Base-by-base conservation (phyloP, 2,888 invertebrate species). In the Octonoba sinensis region DNA sequence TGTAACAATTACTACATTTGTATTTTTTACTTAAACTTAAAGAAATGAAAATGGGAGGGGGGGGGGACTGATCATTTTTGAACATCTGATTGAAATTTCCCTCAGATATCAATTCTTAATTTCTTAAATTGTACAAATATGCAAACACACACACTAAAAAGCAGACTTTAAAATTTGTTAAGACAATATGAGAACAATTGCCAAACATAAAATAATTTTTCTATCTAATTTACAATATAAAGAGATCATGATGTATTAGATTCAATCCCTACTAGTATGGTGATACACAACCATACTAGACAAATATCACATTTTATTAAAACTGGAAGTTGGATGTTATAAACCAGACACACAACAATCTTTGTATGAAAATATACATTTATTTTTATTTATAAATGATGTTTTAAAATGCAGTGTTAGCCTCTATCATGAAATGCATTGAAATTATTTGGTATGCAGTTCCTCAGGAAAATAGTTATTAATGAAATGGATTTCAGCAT, bases 361-460 rank as follows among this genome's bases (percentile, higher is more conserved):
- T 69, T 67, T 79, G 69, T 79, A 73, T 73, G 73, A 79, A 79
- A 79, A 79, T 79, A 79, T 79, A 79, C 73, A 79, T 73, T 75
- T 51, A 72, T 65, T 78, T 78, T 72, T 72, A 78, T 60, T 65
- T 73, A 73, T 67, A 79, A 69, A 73, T 73, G 60, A 79, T 67
- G 79, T 62, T 36, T 79, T 69, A 79, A 79, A 79, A 79, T 73
- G 79, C 67, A 79, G 66, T 73, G 62, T 60, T 12, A 22, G 57
- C 57, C 3, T 57, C 57, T 57, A 57, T 24, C 13, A 22, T 57
- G 22, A 57, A 57, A 57, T 57, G 57, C 22, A 18, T 22, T 22
- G 20, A 22, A 24, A 57, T 20, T 24, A 22, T 22, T 57, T 22
- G 22, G 18, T 57, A 57, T 57, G 57, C 12, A 20, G 13, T 57